These are phyloP conservation scores for Nematopogon swammerdamellus DNA, from an alignment of 2,888 invertebrate species.

Conservation along the genomic window DNA sequence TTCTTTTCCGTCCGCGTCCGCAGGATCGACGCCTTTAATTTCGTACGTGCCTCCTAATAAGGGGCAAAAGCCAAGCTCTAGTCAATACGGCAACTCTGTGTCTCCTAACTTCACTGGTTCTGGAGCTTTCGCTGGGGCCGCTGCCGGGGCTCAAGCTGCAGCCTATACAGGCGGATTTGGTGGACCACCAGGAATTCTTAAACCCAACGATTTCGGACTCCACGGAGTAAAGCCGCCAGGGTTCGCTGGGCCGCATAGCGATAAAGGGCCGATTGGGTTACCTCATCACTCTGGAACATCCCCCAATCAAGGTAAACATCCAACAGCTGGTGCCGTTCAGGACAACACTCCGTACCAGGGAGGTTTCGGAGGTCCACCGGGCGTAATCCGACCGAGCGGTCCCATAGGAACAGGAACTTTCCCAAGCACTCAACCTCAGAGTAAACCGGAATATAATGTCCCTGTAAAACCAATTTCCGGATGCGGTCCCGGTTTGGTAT, in stretches of 20 bases:
- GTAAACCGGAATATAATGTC: not conserved
- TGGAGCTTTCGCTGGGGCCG: conserved; percentile 14
- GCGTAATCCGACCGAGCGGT: conserved; percentile 1
- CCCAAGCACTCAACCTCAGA: not conserved
- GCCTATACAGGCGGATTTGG: conserved; percentile 41
- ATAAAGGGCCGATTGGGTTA: conserved; percentile 3
- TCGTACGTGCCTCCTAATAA: conserved; percentile 1
- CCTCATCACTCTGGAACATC: conserved; percentile 6
- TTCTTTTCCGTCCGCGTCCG: not conserved
- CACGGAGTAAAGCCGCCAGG: not conserved
- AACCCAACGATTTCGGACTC: conserved; percentile 26
- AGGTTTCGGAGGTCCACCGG: conserved; percentile 2
- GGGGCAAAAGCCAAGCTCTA: not conserved
- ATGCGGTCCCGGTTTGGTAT: too few species aligned
- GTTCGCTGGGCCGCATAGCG: not conserved
- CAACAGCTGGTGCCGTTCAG: not conserved
- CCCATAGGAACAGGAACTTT: not conserved
- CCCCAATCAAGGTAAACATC: not conserved
- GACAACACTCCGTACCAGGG: not conserved
- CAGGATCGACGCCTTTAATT: conserved; percentile 1
- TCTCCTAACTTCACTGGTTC: not conserved
- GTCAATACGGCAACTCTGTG: not conserved
- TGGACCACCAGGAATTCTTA: conserved; percentile 39
- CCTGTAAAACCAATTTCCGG: not conserved
- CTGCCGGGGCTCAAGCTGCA: conserved; percentile 23